These are phyloP conservation scores for Trissoscelio sp. DNA, from an alignment of 2,888 invertebrate species.

Conservation along the genomic window DNA sequence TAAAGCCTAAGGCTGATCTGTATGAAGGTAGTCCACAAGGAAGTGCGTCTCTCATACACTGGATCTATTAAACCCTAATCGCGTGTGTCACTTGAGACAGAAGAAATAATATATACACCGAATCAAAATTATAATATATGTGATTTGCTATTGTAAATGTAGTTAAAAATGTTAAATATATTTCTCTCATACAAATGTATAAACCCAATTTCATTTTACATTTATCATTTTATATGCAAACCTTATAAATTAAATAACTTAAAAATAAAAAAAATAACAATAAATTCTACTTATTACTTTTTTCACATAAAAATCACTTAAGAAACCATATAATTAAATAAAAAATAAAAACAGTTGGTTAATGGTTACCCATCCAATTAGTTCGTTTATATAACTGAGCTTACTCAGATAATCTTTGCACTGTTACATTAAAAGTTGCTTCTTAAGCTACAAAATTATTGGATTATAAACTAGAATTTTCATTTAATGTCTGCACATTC, in stretches of 20 bases:
- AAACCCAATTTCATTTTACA: no score
- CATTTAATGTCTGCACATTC: not conserved
- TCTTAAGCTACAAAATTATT: not conserved
- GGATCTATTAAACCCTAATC: constrained; percentile 64
- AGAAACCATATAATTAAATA: no score
- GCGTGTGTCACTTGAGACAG: constrained; percentile 45
- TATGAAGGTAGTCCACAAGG: constrained; percentile 31
- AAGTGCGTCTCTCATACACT: constrained; percentile 46
- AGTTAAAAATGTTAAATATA: no score
- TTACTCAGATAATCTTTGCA: not conserved
- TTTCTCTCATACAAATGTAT: no score
- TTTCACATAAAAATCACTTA: no score
- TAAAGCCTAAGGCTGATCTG: constrained; percentile 59
- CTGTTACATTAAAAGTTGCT: not conserved
- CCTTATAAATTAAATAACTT: no score
- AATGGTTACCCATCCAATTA: no score
- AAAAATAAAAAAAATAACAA: no score
- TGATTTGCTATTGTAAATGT: constrained; percentile 75
- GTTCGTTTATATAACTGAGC: no score
- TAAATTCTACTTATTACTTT: no score
- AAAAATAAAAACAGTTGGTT: no score
- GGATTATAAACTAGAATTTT: constrained; percentile 5
- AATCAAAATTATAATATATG: constrained; percentile 69
- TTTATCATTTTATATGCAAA: no score
- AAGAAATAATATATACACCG: constrained; percentile 36